These are phyloP conservation scores for Neoascia interrupta DNA, from an alignment of 2,888 invertebrate genomes.

Conservation along the genomic window DNA sequence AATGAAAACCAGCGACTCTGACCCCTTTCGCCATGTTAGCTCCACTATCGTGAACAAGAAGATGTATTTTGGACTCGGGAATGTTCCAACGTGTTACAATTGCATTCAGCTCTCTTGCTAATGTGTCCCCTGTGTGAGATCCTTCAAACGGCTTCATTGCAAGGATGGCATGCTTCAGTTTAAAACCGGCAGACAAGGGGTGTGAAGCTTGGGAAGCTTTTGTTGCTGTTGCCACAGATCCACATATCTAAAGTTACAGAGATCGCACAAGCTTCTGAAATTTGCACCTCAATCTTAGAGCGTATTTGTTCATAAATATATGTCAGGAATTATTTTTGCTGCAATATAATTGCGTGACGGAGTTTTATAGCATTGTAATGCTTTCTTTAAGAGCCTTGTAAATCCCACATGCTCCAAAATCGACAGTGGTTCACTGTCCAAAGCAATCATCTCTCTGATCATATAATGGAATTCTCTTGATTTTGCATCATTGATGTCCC, in stretches of 20 bases:
- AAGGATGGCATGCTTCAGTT: conserved; percentile 6
- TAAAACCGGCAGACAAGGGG: not conserved
- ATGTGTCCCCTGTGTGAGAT: conserved; percentile 23
- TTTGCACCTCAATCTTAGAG: not conserved
- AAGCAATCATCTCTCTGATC: not conserved
- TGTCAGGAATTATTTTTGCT: not conserved
- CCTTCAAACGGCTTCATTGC: conserved; percentile 5
- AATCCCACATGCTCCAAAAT: not conserved
- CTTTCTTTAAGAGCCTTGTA: not conserved
- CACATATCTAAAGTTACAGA: conserved; percentile 16
- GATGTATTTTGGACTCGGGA: not conserved
- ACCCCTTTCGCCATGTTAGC: not conserved
- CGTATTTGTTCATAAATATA: not conserved
- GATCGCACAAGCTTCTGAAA: not conserved
- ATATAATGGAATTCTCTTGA: not conserved
- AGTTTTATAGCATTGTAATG: not conserved
- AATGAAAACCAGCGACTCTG: not conserved
- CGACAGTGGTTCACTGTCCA: not conserved
- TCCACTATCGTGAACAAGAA: not conserved
- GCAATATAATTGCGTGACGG: not conserved
- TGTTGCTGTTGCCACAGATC: conserved; percentile 6
- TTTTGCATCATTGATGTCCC: conserved; percentile 8
- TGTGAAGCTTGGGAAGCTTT: not conserved
- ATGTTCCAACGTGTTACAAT: conserved; percentile 6
- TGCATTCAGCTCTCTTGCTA: conserved; percentile 10